Conservation (phyloP, 2,797 vertebrate species). For the Sebastes itinus region DNA sequence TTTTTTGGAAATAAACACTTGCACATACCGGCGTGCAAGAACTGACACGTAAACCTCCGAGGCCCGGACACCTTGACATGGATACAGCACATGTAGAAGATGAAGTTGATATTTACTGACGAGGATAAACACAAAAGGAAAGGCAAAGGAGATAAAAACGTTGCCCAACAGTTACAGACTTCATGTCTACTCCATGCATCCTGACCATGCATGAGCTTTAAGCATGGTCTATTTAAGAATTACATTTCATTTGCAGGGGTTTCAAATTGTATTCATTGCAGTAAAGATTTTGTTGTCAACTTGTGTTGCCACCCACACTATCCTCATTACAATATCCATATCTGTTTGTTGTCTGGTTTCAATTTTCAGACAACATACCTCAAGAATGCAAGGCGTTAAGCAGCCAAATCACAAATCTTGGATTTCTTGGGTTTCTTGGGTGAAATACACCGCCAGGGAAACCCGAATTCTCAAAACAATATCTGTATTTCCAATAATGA, state of each 20-base stretch:
- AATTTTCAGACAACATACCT: background rate
- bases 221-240: background rate
- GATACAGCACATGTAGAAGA: constrained; percentile 36
- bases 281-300: background rate
- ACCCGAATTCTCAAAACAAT: constrained; percentile 3
- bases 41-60: constrained; percentile 39
- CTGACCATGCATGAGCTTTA: background rate
- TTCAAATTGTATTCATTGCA: background rate
- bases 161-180: background rate
- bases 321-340: background rate
- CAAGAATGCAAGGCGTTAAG: background rate
- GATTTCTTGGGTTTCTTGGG: background rate
- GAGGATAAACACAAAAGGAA: background rate
- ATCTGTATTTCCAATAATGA: background rate
- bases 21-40: constrained; percentile 45
- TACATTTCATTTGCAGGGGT: background rate
- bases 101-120: constrained; percentile 27
- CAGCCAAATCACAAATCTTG: background rate
- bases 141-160: background rate
- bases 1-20: constrained; percentile 30
- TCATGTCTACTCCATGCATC: background rate
- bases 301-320: background rate
- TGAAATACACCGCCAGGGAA: background rate
- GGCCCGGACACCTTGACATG: constrained; percentile 40
- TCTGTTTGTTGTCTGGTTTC: background rate